Base-by-base conservation (phyloP, 2,797 vertebrate species). In the Spinus olivaceus region DNA sequence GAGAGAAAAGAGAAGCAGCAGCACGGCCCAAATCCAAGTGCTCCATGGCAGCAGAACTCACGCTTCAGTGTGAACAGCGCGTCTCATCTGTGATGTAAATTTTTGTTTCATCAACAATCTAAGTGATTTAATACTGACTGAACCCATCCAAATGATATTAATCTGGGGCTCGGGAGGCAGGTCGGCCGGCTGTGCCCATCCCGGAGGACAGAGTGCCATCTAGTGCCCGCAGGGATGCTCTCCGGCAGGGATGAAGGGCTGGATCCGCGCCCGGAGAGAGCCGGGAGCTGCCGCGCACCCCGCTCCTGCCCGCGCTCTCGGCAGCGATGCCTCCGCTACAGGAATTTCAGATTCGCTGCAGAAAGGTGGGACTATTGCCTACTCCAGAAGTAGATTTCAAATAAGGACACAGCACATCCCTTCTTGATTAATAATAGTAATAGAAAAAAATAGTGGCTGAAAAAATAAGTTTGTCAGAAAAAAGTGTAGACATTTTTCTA, bases 141-240 rank as follows among this genome's bases (percentile, higher is more conserved):
- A 72, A 61, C n/a, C 14, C 53, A 81, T 88, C 84, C 95, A 84
- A 92, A 94, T 16, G 74, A 4, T 39, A 44, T 53, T 25, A 81
- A 80, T 86, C 79, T 24, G 11, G 60, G 59, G 3, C 15, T 35
- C 5, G 14, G 46, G 47, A 22, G 19, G 56, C 57, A 2, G 4
- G 28, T n/a, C 25, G 2, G 50, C 10, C 22, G 54, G n/a, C 37
- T 18, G 14, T 0, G 51, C 1, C 39, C 0, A 96, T 97, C 95
- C 28, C 88, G 98, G 97, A 97, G 98, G 95, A 96, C 97, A 97
- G 96, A 98, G 96, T 98, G 99, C 99, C 99, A 99, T 98, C 99
- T 99, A 99, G 98, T 98, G 99, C 95, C 96, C 8, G 8, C 37
- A 8, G 49, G 60, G 73, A 41, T 5, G 3, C 21, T 11, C 8